These are phyloP conservation scores for Caenorhabditis inopinata DNA, from an alignment of 1,140 invertebrate species.

Conservation along the genomic window DNA sequence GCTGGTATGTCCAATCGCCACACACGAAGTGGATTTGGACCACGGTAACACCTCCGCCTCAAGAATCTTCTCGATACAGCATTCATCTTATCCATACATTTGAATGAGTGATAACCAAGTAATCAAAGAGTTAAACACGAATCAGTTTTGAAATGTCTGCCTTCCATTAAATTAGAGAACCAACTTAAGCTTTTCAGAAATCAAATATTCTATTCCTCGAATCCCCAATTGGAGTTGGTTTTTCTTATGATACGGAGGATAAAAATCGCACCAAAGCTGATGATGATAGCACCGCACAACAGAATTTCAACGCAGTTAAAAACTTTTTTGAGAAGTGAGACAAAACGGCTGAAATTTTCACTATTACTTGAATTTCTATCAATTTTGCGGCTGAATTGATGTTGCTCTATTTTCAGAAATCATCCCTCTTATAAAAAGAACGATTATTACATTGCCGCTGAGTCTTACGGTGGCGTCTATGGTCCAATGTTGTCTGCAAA, in stretches of 20 bases:
- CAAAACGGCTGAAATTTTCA: too few species aligned
- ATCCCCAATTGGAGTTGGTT: conserved; percentile 56
- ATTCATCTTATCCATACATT: too few species aligned
- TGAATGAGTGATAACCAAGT: too few species aligned
- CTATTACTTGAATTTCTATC: too few species aligned
- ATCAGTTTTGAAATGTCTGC: neutral
- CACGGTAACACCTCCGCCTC: too few species aligned
- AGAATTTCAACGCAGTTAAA: conserved; percentile 47
- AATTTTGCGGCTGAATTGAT: neutral
- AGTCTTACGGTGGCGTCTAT: conserved; percentile 51
- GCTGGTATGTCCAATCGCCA: too few species aligned
- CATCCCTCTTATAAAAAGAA: conserved; percentile 39
- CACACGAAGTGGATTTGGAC: too few species aligned
- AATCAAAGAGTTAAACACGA: too few species aligned
- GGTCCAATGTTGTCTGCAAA: conserved; percentile 46
- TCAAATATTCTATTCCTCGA: conserved; percentile 55
- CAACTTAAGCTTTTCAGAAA: conserved; percentile 20
- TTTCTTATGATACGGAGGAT: conserved; percentile 47
- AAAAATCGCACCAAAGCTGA: neutral
- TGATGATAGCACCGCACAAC: conserved; percentile 40
- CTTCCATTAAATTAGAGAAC: too few species aligned
- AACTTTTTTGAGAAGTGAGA: conserved; percentile 48
- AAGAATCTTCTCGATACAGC: too few species aligned
- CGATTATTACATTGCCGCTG: conserved; percentile 47
- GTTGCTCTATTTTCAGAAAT: conserved; percentile 19